Base-by-base conservation (phyloP, 2,888 invertebrate species). In the Papilio gigon region DNA sequence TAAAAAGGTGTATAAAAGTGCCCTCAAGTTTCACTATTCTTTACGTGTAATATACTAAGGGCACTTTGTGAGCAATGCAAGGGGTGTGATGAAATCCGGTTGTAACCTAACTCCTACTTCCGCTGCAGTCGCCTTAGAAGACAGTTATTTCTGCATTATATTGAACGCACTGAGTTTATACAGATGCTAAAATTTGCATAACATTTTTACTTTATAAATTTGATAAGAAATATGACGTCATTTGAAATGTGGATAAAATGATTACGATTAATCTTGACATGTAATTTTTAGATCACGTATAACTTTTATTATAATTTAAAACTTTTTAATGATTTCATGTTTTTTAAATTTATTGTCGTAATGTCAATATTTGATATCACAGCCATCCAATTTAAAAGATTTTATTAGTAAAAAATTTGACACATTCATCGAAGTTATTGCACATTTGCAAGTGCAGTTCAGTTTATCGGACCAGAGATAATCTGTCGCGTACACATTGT, bases 21-120 rank as follows among this genome's bases (percentile, higher is more conserved):
- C 9, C 6, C n/a, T 53, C 27, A n/a, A 27, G n/a, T 37, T 40
- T 60, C 37, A 14, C 8, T 25, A 42, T 56, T 62, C 22, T 35
- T 8, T 42, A n/a, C 4, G 80, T 81, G 77, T 78, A 77, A 78
- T 75, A 70, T 73, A 74, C 73, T 77, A 22, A 74, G 71, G 75
- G 70, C 58, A 71, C 60, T 63, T 25, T 50, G 58, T 59, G 58
- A 70, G 68, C 62, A 65, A 71, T 75, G 72, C 76, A 84, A 87
- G 82, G 88, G 89, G 88, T 88, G 84, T 81, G 76, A 74, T 75
- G 73, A 27, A 76, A 82, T 86, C 87, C 85, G 85, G 82, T 84
- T 86, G 89, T 85, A 89, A 88, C 85, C 85, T 84, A 85, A 89
- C 84, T 89, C 89, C 83, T 74, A 88, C 88, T 86, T 90, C 90